A percentile compares a stretch with the other conserved stretches of the same genome.
phyloP scores from a whole-genome alignment of 2,797 vertebrate genomes.

The Rhodeus uyekii region DNA sequence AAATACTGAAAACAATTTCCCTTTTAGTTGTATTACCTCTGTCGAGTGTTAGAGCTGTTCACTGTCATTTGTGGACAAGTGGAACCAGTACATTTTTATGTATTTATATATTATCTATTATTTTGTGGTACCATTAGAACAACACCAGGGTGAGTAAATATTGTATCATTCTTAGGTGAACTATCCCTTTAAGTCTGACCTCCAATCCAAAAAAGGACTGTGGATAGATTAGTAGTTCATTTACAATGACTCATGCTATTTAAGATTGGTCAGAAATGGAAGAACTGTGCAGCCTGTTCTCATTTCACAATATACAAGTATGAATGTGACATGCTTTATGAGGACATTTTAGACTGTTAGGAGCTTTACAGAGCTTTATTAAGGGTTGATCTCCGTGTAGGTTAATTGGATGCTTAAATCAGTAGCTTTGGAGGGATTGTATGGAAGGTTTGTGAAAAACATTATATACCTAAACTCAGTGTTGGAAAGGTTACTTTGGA shows the following conservation, averaged over 20 bases:
- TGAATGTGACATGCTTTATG: not conserved
- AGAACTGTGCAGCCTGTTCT: conserved; percentile 3
- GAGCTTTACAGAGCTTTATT: not conserved
- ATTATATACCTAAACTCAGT: not conserved
- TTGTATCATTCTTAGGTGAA: not conserved
- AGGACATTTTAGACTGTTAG: not conserved
- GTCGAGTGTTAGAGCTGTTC: too few species aligned
- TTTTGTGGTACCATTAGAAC: not conserved
- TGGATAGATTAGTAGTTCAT: not conserved
- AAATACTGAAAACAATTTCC: too few species aligned
- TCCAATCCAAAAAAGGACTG: not conserved
- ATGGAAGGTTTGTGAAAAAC: not conserved
- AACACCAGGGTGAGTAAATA: not conserved
- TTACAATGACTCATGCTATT: not conserved
- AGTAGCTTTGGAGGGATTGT: not conserved
- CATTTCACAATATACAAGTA: not conserved
- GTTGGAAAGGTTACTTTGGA: too few species aligned
- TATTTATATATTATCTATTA: too few species aligned
- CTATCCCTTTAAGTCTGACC: not conserved
- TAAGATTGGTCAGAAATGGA: not conserved
- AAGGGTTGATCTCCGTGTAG: not conserved
- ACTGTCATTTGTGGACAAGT: too few species aligned
- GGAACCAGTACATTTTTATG: not conserved
- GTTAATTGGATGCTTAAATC: conserved; percentile 14
- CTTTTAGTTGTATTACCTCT: too few species aligned